phyloP scores from a whole-genome alignment of 1,140 invertebrate species.

The Hycleus cichorii region DNA sequence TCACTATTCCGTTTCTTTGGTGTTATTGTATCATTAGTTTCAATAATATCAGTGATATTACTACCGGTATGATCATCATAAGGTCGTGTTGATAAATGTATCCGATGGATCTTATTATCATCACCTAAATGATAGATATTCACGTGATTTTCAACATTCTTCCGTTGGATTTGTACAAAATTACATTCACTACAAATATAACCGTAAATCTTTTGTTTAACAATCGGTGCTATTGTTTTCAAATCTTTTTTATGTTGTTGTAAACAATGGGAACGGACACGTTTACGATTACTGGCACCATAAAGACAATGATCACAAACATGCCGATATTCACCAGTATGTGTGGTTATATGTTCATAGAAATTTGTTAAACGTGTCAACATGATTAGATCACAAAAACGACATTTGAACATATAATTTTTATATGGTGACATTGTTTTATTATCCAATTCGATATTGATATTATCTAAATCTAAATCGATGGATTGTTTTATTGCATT shows the following conservation, averaged over 20 bases:
- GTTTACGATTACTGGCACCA: conserved; percentile 39
- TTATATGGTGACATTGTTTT: conserved; percentile 2
- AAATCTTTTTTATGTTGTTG: conserved; percentile 15
- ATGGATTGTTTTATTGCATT: conserved; percentile 41
- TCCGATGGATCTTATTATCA: conserved; percentile 41
- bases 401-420: conserved; percentile 25
- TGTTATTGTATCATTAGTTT: conserved; percentile 20
- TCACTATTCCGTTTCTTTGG: background rate
- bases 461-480: conserved; percentile 15
- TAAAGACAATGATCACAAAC: conserved; percentile 51
- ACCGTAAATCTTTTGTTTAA: conserved; percentile 46
- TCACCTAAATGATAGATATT: conserved; percentile 45
- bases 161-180: conserved; percentile 55
- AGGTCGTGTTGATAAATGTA: conserved; percentile 43
- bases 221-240: conserved; percentile 10
- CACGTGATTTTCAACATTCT: conserved; percentile 53
- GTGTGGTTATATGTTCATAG: conserved; percentile 56
- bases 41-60: too few relatives aligned
- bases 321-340: conserved; percentile 65
- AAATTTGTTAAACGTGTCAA: conserved; percentile 22
- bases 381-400: conserved; percentile 27
- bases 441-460: conserved; percentile 7
- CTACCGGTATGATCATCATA: background rate
- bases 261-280: conserved; percentile 42
- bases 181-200: conserved; percentile 61